A percentile compares a stretch with the other conserved stretches of the same genome.
Conservation (phyloP, 2,888 invertebrate genomes). For the Aphodius sticticus region DNA sequence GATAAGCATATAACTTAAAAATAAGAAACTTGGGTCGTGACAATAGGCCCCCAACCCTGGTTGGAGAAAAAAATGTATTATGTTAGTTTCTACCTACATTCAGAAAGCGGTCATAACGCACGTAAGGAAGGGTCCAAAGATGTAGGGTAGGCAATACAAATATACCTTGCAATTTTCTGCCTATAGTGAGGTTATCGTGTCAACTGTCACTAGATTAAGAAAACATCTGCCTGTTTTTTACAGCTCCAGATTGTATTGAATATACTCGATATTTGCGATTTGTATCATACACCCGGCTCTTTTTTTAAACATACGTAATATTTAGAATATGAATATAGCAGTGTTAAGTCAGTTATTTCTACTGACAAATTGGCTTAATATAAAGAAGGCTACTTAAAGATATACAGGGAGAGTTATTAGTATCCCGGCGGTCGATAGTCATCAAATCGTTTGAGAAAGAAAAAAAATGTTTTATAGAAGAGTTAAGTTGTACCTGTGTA, state of each 20-base stretch:
- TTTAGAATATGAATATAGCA: too few species aligned
- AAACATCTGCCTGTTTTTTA: background rate
- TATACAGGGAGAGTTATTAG: too few species aligned
- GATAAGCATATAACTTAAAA: background rate
- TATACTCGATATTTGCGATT: background rate
- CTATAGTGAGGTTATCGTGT: background rate
- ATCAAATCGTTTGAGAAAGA: too few species aligned
- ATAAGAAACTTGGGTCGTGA: background rate
- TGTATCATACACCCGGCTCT: background rate
- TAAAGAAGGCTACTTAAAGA: too few species aligned
- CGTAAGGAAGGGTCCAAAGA: background rate
- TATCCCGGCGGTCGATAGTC: too few species aligned
- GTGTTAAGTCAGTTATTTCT: too few species aligned
- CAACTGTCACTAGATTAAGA: background rate
- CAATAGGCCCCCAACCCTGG: background rate
- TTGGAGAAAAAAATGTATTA: background rate
- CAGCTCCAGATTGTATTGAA: background rate
- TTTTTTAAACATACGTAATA: background rate
- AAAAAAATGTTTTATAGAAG: too few species aligned
- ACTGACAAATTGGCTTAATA: too few species aligned
- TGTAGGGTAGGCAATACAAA: background rate
- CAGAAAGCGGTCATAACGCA: background rate
- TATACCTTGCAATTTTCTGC: background rate
- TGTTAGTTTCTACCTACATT: slow-evolving; percentile 4
- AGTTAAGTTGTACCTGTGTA: too few species aligned